A percentile compares a stretch with the other conserved stretches of the same genome.
Evolutionary conservation across 2,113 vertebrate genomes (phyloP).

Genomic region (Protobothrops flavoviridis): DNA sequence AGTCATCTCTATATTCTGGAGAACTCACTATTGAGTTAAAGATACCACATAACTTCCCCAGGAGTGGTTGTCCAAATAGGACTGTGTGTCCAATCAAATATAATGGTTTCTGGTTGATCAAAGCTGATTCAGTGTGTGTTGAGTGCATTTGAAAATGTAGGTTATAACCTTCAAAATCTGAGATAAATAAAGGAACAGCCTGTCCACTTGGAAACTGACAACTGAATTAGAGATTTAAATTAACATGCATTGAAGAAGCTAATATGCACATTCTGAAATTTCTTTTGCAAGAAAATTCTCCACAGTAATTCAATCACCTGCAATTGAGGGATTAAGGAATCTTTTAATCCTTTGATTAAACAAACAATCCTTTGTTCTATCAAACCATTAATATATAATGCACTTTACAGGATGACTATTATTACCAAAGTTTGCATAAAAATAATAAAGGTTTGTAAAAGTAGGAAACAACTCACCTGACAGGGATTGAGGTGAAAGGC

Average conservation of each 20-base stretch:
- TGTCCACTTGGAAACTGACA: background rate
- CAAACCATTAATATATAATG: background rate
- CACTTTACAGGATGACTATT: background rate
- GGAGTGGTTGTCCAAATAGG: background rate
- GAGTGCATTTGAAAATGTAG: background rate
- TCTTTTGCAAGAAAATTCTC: background rate
- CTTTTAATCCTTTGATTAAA: too few relatives aligned
- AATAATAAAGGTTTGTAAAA: background rate
- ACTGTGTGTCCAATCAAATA: background rate
- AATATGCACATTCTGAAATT: background rate
- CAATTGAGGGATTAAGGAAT: too few relatives aligned
- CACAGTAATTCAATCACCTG: background rate
- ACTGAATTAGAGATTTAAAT: background rate
- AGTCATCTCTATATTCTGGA: background rate
- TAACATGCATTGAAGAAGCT: background rate
- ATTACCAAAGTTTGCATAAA: fast-evolving
- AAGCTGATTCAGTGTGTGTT: background rate
- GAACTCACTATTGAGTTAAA: background rate
- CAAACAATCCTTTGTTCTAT: background rate
- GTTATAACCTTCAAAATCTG: background rate
- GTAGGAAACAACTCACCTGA: slow-evolving; percentile 73
- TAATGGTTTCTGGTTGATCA: background rate
- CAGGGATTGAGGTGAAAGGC: slow-evolving; percentile 93
- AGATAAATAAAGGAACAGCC: background rate
- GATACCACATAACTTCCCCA: background rate